Evolutionary conservation across 2,888 invertebrate genomes (phyloP), one percentile per base, ranked within the genome.

Genomic region (Dryococelus australis): DNA sequence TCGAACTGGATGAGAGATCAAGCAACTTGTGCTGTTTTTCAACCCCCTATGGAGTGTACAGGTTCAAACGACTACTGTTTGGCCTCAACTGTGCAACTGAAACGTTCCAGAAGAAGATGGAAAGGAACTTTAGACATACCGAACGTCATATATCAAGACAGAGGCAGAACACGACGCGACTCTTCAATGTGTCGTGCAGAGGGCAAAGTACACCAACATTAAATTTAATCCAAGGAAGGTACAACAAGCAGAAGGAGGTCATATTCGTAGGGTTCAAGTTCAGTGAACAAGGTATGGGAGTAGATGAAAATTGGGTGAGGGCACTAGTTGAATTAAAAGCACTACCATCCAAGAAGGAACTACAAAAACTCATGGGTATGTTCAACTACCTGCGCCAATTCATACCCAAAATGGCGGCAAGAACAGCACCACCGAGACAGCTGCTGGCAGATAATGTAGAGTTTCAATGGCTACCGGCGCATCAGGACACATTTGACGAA

Each of bases 311-410:
- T 47, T 9, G 47, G 47, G 47, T 6, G 47, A 9, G 12, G 47
- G 47, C 47, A 47, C 47, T 47, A 12, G 47, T 47, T 9, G 47
- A 12, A 47, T 12, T 47, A n/a, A n/a, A 47, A 12, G 47, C 12
- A 47, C 47, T 12, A 47, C 6, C 6, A 6, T 47, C 47, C 47
- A 47, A 47, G 20, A 79, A 79, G n/a, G 79, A 86, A 47, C 26
- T 86, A 83, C 43, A 78, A 35, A 0, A 81, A 83, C 43, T 86
- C 84, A 16, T 86, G 47, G 81, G 83, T 28, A 43, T 83, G n/a
- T 35, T 43, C 12, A 85, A 78, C 20, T 84, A 83, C 43, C 26
- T 85, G 47, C n/a, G 35, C 16, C 80, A 81, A 51, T 86, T 80
- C 43, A 12, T 86, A 43, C 83, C 83, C 28, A 20, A 35, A n/a